Percentiles rank a stretch among this genome's conserved stretches.
Conservation (phyloP, 1,140 invertebrate species). For the Meloidogyne exigua region DNA sequence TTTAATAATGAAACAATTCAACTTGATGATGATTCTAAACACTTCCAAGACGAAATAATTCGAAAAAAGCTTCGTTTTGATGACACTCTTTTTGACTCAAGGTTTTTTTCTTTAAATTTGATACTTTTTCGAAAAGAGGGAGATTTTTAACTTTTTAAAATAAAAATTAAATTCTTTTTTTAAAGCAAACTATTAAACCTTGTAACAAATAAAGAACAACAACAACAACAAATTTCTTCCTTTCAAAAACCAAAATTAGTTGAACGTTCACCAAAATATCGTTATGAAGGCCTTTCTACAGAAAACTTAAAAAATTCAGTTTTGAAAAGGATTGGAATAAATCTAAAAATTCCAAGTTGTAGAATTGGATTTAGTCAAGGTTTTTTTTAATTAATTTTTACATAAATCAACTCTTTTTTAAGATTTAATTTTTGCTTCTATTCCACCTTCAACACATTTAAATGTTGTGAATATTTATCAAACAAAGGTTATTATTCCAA, state of each 20-base stretch:
- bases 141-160: too few relatives aligned
- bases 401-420: background rate
- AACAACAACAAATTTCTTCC: background rate
- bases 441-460: slow-evolving; percentile 12
- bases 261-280: slow-evolving; percentile 14
- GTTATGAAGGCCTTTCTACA: background rate
- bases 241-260: slow-evolving; percentile 8
- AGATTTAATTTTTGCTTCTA: slow-evolving; percentile 10
- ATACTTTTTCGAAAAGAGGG: too few relatives aligned
- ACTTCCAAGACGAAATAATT: slow-evolving; percentile 16
- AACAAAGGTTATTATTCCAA: background rate
- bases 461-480: slow-evolving; percentile 9
- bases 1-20: background rate
- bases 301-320: slow-evolving; percentile 1
- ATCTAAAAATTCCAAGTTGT: slow-evolving; percentile 13
- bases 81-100: slow-evolving; percentile 25
- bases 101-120: background rate
- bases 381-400: slow-evolving; percentile 17
- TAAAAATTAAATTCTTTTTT: background rate
- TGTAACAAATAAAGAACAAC: slow-evolving; percentile 1
- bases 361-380: slow-evolving; percentile 25
- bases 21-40: slow-evolving; percentile 1
- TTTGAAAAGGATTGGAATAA: background rate
- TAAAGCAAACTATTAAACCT: slow-evolving; percentile 14
- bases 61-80: slow-evolving; percentile 23